Conservation (phyloP, 2,888 invertebrate genomes). For the Drosophila picticornis region DNA sequence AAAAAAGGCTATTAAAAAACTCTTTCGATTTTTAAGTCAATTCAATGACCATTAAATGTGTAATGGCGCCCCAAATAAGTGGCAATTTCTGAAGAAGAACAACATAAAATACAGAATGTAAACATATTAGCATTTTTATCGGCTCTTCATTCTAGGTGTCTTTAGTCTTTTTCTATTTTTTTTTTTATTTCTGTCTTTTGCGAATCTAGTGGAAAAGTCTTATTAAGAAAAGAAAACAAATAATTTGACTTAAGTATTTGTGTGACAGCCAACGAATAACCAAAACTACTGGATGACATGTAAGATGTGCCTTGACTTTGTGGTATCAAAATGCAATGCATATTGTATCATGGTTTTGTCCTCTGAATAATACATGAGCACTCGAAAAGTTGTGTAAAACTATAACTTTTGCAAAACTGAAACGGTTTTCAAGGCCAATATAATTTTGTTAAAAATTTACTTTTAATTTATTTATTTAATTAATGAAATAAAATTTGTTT, state of each 20-base stretch:
- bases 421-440: not conserved
- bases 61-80: constrained; percentile 8
- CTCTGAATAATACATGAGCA: not conserved
- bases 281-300: not conserved
- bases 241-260: constrained; percentile 21
- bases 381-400: not conserved
- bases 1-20: constrained; percentile 19
- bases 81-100: constrained; percentile 11
- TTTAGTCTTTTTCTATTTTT: not conserved
- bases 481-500: not conserved
- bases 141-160: not conserved
- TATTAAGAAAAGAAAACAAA: too few species aligned
- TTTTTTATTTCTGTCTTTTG: not conserved
- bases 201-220: not conserved
- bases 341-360: not conserved
- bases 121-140: constrained; percentile 26
- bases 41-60: constrained; percentile 22
- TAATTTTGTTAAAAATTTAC: not conserved
- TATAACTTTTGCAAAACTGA: not conserved
- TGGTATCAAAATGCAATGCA: not conserved
- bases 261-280: not conserved
- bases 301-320: not conserved
- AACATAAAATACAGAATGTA: constrained; percentile 22
- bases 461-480: not conserved
- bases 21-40: constrained; percentile 14